phyloP scores from a whole-genome alignment of 2,888 invertebrate genomes.

The Lathronympha strigana region DNA sequence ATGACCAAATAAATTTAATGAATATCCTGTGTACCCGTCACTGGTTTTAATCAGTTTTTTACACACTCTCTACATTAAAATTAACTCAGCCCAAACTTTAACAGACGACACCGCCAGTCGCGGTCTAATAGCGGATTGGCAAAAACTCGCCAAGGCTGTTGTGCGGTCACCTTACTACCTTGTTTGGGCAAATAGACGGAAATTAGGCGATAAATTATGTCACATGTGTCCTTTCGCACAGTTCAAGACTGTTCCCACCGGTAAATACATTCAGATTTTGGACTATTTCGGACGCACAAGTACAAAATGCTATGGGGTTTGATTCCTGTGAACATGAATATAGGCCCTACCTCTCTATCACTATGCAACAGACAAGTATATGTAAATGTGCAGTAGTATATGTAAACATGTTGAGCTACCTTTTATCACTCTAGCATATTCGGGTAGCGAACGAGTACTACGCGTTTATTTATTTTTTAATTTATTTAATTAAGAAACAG shows the following conservation, averaged over 20 bases:
- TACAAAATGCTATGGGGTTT: too few relatives aligned
- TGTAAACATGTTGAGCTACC: too few relatives aligned
- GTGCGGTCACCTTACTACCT: constrained; percentile 51
- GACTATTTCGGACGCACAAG: background rate
- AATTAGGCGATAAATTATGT: background rate
- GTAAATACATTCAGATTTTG: background rate
- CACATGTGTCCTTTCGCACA: background rate
- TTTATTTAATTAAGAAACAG: too few relatives aligned
- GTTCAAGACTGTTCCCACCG: background rate
- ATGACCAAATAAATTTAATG: background rate
- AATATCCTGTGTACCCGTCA: background rate
- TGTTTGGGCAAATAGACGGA: constrained; percentile 6
- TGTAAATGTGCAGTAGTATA: too few relatives aligned
- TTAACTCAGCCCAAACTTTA: constrained; percentile 31
- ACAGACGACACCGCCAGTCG: constrained; percentile 46
- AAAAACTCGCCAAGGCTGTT: constrained; percentile 63
- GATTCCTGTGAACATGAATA: too few relatives aligned
- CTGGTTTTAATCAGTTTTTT: constrained; percentile 10
- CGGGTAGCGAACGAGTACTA: too few relatives aligned
- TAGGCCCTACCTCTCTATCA: too few relatives aligned
- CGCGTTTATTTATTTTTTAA: too few relatives aligned
- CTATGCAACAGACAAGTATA: too few relatives aligned
- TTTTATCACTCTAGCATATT: too few relatives aligned
- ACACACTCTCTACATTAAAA: too few relatives aligned
- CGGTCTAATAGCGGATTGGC: constrained; percentile 57